Conservation (phyloP, 2,797 vertebrate species). For the Hydrophis major region DNA sequence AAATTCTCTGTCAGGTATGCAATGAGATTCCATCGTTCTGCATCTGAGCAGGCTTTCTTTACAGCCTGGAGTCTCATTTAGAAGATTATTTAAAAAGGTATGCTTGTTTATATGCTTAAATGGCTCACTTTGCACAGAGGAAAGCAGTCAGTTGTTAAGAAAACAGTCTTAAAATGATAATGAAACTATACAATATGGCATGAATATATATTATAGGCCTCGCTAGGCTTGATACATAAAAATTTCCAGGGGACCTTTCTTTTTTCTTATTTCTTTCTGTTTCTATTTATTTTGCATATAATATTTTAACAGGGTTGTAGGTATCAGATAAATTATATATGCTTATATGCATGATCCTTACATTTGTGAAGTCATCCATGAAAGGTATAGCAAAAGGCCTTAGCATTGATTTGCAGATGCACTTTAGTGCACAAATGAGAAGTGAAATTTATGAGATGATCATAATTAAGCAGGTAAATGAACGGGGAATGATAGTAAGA, state of each 20-base stretch:
- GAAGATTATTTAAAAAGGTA: neutral
- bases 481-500: neutral
- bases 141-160: neutral
- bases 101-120: neutral
- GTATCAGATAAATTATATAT: neutral
- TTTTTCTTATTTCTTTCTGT: neutral
- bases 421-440: neutral
- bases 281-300: neutral
- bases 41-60: neutral
- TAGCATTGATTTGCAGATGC: neutral
- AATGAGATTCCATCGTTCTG: neutral
- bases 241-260: neutral
- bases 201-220: neutral
- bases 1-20: neutral
- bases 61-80: neutral
- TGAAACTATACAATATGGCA: neutral
- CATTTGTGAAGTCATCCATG: neutral
- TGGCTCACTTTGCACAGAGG: neutral
- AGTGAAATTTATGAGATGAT: neutral
- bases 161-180: neutral
- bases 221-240: neutral
- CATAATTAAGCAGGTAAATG: neutral
- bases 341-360: neutral
- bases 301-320: neutral
- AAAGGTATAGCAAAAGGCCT: neutral